Percentiles rank a stretch among this genome's conserved stretches.
Conservation (phyloP, 2,888 invertebrate genomes). For the Caenorhabditis wallacei region DNA sequence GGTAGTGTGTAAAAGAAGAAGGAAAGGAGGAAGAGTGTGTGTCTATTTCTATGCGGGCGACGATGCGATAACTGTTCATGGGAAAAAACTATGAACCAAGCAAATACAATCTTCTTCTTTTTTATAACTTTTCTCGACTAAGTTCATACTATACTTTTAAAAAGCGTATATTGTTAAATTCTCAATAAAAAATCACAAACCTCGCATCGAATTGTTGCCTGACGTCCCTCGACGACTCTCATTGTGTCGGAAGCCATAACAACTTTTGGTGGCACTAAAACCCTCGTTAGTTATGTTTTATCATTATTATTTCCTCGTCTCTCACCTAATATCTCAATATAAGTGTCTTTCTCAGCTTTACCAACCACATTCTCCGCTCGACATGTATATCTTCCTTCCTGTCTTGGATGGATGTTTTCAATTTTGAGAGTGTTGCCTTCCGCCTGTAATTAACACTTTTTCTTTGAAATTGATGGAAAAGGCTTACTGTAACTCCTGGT, state of each 20-base stretch:
- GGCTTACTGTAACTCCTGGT: conserved; percentile 63
- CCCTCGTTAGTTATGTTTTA: conserved; percentile 35
- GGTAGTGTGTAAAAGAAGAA: background rate
- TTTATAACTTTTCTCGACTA: too few relatives aligned
- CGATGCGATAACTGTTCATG: background rate
- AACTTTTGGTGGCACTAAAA: conserved; percentile 79
- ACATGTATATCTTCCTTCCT: conserved; percentile 84
- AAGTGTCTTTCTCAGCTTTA: conserved; percentile 80
- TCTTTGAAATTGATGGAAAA: background rate
- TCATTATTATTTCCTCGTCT: background rate
- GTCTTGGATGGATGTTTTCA: conserved; percentile 52
- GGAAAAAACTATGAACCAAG: background rate
- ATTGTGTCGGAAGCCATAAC: conserved; percentile 73
- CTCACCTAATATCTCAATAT: conserved; percentile 79
- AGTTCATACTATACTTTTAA: too few relatives aligned
- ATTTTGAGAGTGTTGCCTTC: conserved; percentile 53
- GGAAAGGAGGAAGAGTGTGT: background rate
- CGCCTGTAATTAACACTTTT: conserved; percentile 32
- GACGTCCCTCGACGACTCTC: conserved; percentile 83
- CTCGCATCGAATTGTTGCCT: conserved; percentile 84
- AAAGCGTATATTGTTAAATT: background rate
- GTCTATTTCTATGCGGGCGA: background rate
- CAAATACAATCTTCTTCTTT: too few relatives aligned
- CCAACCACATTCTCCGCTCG: conserved; percentile 84
- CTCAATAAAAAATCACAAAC: conserved; percentile 69